Conservation (phyloP, 1,140 invertebrate genomes). For the Diabrotica virgifera region DNA sequence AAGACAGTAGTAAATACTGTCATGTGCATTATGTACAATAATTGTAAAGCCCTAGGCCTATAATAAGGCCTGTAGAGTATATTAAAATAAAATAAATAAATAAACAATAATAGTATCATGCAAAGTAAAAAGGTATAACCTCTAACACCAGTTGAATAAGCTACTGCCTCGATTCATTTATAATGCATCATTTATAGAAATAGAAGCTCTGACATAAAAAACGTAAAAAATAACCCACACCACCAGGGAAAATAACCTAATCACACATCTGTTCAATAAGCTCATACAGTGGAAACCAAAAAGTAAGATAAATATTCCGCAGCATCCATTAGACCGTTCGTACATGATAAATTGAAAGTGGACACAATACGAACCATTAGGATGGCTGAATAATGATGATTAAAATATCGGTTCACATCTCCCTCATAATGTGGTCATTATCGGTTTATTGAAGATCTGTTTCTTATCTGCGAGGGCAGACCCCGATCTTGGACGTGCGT, state of each 20-base stretch:
- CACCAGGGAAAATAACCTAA: not conserved
- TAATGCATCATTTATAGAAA: too few relatives aligned
- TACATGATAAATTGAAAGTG: conserved; percentile 45
- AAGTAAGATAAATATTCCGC: conserved; percentile 37
- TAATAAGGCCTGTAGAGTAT: too few relatives aligned
- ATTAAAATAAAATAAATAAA: too few relatives aligned
- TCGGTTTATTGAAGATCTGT: conserved; percentile 33
- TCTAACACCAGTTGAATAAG: too few relatives aligned
- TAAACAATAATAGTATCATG: too few relatives aligned
- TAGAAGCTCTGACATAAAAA: too few relatives aligned
- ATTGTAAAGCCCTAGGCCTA: too few relatives aligned
- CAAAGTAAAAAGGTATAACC: too few relatives aligned
- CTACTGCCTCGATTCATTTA: too few relatives aligned
- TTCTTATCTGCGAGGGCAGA: conserved; percentile 34
- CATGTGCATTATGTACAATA: too few relatives aligned
- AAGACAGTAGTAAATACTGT: too few relatives aligned
- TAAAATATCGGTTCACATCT: conserved; percentile 39
- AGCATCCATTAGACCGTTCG: conserved; percentile 33
- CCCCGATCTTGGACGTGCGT: not conserved
- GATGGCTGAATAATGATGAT: conserved; percentile 47
- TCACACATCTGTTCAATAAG: conserved; percentile 22
- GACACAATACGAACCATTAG: conserved; percentile 48
- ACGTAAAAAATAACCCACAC: too few relatives aligned
- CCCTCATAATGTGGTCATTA: conserved; percentile 31
- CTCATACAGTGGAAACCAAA: conserved; percentile 28